These are phyloP conservation scores for Microchirus variegatus DNA, from an alignment of 2,797 vertebrate species.

Conservation along the genomic window DNA sequence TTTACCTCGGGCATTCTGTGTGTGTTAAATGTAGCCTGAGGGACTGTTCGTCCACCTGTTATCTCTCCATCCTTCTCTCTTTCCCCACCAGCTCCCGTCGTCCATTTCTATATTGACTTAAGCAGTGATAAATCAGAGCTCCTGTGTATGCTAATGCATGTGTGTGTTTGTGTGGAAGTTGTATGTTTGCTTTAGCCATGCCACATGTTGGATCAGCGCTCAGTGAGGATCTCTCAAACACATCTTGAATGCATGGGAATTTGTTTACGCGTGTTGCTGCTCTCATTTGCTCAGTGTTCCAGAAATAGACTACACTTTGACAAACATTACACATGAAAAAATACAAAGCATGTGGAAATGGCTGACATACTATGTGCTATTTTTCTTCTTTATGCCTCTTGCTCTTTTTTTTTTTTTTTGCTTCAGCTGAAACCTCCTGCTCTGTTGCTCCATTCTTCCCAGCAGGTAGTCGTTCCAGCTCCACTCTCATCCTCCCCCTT, in stretches of 20 bases:
- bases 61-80: constrained; percentile 49
- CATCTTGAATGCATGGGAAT: constrained; percentile 45
- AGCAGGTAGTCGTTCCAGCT: constrained; percentile 14
- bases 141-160: neutral
- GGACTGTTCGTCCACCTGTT: constrained; percentile 65
- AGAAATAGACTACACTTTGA: constrained; percentile 33
- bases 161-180: constrained; percentile 24
- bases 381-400: constrained; percentile 26
- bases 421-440: constrained; percentile 22
- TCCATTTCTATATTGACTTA: constrained; percentile 58
- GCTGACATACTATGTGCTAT: constrained; percentile 17
- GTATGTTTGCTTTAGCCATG: constrained; percentile 43
- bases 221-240: constrained; percentile 34
- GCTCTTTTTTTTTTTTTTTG: neutral
- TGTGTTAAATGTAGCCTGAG: constrained; percentile 57
- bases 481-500: constrained; percentile 32
- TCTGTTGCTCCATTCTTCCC: constrained; percentile 24
- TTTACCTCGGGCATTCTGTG: constrained; percentile 58
- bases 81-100: constrained; percentile 41
- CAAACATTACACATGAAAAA: constrained; percentile 11
- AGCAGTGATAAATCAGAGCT: constrained; percentile 48
- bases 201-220: constrained; percentile 47
- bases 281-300: constrained; percentile 32
- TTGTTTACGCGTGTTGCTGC: constrained; percentile 43
- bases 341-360: too few species aligned